Percentiles rank a stretch among this genome's conserved stretches.
These are phyloP conservation scores for Alethe diademata DNA, from an alignment of 2,113 vertebrate species.

Conservation along the genomic window DNA sequence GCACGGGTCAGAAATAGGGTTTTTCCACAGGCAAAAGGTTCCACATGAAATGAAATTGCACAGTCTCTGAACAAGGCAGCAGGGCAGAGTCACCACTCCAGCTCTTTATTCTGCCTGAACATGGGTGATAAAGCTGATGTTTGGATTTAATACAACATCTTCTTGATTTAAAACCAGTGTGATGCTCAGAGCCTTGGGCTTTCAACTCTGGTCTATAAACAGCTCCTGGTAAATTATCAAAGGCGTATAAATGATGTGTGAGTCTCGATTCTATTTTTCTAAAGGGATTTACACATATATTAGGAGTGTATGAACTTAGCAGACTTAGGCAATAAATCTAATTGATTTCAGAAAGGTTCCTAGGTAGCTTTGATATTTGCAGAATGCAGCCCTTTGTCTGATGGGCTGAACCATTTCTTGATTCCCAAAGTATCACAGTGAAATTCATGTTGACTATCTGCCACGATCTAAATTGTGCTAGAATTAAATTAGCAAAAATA, in stretches of 20 bases:
- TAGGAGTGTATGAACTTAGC: background rate
- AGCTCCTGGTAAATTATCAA: background rate
- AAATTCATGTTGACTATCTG: background rate
- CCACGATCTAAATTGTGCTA: background rate
- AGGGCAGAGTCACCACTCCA: background rate
- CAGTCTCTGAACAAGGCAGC: background rate
- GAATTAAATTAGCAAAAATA: background rate
- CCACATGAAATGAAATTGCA: background rate
- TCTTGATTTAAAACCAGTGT: background rate
- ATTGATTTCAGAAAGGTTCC: background rate
- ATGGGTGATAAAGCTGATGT: background rate
- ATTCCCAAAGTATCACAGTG: background rate
- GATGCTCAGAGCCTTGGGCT: background rate
- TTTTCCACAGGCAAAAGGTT: background rate
- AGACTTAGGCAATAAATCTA: slow-evolving; percentile 14
- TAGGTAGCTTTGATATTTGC: background rate
- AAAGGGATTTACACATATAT: background rate
- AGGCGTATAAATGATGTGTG: background rate
- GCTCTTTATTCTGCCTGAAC: background rate
- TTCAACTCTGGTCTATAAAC: background rate
- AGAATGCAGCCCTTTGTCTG: background rate
- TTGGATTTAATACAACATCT: background rate
- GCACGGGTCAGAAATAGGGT: background rate
- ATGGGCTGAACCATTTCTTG: background rate
- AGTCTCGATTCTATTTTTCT: slow-evolving; percentile 15